Conservation (phyloP, 2,888 invertebrate genomes). For the Hirtodrosophila confusa region DNA sequence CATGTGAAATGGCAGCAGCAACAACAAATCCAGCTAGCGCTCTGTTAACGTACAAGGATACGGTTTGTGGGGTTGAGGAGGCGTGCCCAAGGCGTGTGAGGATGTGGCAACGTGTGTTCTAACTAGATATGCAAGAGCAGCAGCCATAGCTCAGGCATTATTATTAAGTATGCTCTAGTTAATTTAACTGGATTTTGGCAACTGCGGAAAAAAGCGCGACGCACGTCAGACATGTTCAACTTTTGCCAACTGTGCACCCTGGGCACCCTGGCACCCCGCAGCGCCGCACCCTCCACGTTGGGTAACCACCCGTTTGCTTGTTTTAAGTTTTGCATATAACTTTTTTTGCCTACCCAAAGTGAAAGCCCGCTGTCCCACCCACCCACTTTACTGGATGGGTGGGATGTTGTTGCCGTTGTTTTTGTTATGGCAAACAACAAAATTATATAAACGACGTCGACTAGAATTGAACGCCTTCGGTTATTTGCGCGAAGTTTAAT, state of each 20-base stretch:
- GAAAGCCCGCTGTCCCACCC: slow-evolving; percentile 5
- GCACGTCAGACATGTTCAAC: slow-evolving; percentile 43
- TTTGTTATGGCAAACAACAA: slow-evolving; percentile 71
- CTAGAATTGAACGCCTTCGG: slow-evolving; percentile 82
- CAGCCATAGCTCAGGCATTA: slow-evolving; percentile 27
- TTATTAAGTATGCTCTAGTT: slow-evolving; percentile 65
- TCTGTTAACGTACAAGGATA: no score
- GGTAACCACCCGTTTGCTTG: slow-evolving; percentile 34
- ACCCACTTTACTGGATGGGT: slow-evolving; percentile 7
- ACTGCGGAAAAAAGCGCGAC: slow-evolving; percentile 18
- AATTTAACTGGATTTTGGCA: slow-evolving; percentile 54
- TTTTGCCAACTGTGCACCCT: slow-evolving; percentile 24
- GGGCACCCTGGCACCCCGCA: not conserved
- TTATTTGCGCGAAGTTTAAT: slow-evolving; percentile 83
- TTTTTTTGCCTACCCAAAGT: slow-evolving; percentile 51
- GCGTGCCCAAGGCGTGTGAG: not conserved
- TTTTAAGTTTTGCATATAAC: slow-evolving; percentile 63
- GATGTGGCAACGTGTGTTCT: slow-evolving; percentile 5
- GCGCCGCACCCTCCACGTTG: not conserved
- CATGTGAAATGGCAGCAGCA: slow-evolving; percentile 31
- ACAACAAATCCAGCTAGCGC: slow-evolving; percentile 24
- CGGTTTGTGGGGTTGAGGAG: no score
- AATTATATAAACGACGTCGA: slow-evolving; percentile 79
- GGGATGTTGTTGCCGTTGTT: slow-evolving; percentile 35
- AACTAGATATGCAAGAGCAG: slow-evolving; percentile 19